These are phyloP conservation scores for Trimorus sp. DNA, from an alignment of 2,888 invertebrate genomes.

Conservation along the genomic window DNA sequence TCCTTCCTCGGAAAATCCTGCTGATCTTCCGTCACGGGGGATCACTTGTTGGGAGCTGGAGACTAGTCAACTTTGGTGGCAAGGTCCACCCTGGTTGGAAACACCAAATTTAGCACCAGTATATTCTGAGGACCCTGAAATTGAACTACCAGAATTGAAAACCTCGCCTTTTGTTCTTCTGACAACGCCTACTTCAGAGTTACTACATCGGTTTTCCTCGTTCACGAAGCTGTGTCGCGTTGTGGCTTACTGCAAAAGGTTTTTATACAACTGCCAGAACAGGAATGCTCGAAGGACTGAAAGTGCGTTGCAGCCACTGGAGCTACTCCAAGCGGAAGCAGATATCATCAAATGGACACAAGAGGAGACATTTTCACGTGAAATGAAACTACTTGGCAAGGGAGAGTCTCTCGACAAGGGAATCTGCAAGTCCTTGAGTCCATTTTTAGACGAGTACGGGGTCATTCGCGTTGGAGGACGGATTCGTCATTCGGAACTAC, in stretches of 20 bases:
- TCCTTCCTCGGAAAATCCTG: conserved; percentile 6
- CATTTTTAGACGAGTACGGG: conserved; percentile 19
- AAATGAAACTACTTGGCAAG: neutral
- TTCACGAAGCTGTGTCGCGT: conserved; percentile 6
- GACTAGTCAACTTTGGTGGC: neutral
- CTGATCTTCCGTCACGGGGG: neutral
- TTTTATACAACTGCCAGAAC: neutral
- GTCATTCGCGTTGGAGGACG: conserved; percentile 22
- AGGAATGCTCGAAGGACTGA: neutral
- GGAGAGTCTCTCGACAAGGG: neutral
- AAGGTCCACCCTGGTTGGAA: neutral
- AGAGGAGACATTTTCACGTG: neutral
- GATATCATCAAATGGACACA: neutral
- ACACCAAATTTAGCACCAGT: neutral
- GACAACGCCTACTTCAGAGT: neutral
- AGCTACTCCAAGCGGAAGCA: conserved; percentile 4
- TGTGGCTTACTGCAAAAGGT: conserved; percentile 7
- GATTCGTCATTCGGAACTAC: neutral
- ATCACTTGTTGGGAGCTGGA: neutral
- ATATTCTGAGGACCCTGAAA: neutral
- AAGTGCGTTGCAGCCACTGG: neutral
- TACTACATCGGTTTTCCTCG: conserved; percentile 17
- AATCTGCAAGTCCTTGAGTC: neutral
- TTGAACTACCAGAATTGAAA: conserved; percentile 24
- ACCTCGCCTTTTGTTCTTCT: neutral